Evolutionary conservation across 2,113 vertebrate genomes (phyloP).

Genomic region (Dissostichus mawsoni): DNA sequence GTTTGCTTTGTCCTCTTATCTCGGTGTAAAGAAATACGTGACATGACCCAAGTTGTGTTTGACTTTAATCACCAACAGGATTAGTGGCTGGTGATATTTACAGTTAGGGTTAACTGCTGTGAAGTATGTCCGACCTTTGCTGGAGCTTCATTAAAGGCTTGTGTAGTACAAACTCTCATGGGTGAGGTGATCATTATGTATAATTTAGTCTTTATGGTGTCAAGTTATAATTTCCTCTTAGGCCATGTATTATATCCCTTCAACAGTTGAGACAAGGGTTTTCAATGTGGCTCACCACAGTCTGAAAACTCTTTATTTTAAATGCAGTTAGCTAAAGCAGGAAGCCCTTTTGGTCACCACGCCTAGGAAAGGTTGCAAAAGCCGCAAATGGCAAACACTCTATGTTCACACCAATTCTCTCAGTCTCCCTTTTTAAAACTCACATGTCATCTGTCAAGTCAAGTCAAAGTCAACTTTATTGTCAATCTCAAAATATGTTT

Average conservation of each 20-base stretch:
- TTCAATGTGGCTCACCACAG: neutral
- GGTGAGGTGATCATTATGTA: neutral
- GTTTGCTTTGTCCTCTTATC: conserved; percentile 46
- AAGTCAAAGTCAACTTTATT: too few species aligned
- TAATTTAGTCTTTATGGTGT: too few species aligned
- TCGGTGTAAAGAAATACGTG: conserved; percentile 7
- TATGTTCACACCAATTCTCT: too few species aligned
- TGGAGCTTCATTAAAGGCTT: neutral
- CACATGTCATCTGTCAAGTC: too few species aligned
- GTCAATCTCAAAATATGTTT: too few species aligned
- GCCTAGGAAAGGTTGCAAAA: neutral
- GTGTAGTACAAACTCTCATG: neutral
- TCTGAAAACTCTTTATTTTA: neutral
- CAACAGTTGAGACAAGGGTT: neutral
- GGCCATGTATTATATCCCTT: neutral
- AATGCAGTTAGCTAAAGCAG: neutral
- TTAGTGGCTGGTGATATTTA: neutral
- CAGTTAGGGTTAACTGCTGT: neutral
- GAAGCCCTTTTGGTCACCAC: neutral
- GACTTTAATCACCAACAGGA: conserved; percentile 29
- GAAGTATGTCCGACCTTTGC: neutral
- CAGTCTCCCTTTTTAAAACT: too few species aligned
- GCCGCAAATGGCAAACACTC: neutral
- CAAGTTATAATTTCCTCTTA: too few species aligned
- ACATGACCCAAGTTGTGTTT: neutral